Evolutionary conservation across 2,113 vertebrate species (phyloP), one percentile per base, ranked within the genome.

Genomic region (Salvelinus namaycush): DNA sequence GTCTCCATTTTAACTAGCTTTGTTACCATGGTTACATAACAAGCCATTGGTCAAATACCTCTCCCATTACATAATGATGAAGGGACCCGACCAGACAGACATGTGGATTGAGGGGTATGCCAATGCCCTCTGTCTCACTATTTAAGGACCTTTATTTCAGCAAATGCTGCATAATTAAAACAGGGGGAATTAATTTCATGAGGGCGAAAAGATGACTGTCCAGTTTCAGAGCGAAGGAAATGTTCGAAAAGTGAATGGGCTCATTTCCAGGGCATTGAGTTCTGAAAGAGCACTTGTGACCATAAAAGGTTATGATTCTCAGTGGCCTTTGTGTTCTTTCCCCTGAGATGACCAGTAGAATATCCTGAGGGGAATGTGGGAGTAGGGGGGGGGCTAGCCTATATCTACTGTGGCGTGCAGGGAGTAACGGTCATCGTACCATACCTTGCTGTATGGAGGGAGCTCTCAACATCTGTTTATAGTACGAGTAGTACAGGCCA

Each of bases 401-500:
- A 44, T 11, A 44, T 44, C 9, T 44, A 12, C 39, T 44, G 39
- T 11, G 39, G 9, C 39, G 39, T 44, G 39, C 8, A 44, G 39
- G 39, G 2, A 44, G 39, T 44, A 44, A 11, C 9, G 9, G 39
- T 12, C 39, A 44, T 68, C 12, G 54, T 29, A 22, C 59, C 48
- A 5, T 96, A 99, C 98, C 98, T 96, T 97, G 92, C 69, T 90
- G 87, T 83, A 99, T 94, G 75, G 96, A 96, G 0, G 97, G 93
- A 29, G 98, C 96, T 72, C 94, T 93, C 77, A 99, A 84, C 96
- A 99, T 96, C 88, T 99, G 95, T 82, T 99, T 99, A 93, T 97
- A 99, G 93, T 98, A 99, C 2, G 97, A 99, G 84, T 99, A 99
- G 92, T 99, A 99, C 4, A 99, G 94, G 81, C 97, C 98, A 70